Conservation (phyloP, 2,797 vertebrate species). For the Chromobotia macracanthus region DNA sequence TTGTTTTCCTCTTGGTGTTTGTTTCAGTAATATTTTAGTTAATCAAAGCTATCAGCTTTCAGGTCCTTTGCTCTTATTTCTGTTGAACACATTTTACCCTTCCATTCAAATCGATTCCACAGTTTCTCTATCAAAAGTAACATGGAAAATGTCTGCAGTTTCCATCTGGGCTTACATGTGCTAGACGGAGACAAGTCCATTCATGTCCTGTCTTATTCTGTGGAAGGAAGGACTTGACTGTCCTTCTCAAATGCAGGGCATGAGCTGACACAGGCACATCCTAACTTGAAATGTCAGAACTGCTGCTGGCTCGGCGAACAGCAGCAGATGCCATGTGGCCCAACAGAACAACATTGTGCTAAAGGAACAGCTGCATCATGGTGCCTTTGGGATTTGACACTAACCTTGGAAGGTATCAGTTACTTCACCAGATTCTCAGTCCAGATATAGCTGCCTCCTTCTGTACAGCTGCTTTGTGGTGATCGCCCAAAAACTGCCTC, state of each 20-base stretch:
- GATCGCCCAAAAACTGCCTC: conserved; percentile 36
- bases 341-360: conserved; percentile 35
- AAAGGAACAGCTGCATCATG: conserved; percentile 36
- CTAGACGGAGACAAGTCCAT: neutral
- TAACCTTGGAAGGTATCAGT: conserved; percentile 42
- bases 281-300: conserved; percentile 42
- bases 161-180: neutral
- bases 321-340: conserved; percentile 32
- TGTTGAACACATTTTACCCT: too few relatives aligned
- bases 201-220: neutral
- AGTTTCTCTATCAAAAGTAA: neutral
- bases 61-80: too few relatives aligned
- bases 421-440: conserved; percentile 23
- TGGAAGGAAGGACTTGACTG: conserved; percentile 3
- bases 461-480: conserved; percentile 19
- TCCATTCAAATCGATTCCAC: neutral
- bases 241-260: conserved; percentile 37
- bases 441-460: neutral
- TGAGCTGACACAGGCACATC: conserved; percentile 40
- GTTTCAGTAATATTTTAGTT: too few relatives aligned
- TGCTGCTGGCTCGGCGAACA: conserved; percentile 47
- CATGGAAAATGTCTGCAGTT: neutral
- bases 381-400: conserved; percentile 29
- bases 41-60: too few relatives aligned
- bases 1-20: too few relatives aligned